These are phyloP conservation scores for Pagrus major DNA, from an alignment of 2,113 vertebrate genomes.

Conservation along the genomic window DNA sequence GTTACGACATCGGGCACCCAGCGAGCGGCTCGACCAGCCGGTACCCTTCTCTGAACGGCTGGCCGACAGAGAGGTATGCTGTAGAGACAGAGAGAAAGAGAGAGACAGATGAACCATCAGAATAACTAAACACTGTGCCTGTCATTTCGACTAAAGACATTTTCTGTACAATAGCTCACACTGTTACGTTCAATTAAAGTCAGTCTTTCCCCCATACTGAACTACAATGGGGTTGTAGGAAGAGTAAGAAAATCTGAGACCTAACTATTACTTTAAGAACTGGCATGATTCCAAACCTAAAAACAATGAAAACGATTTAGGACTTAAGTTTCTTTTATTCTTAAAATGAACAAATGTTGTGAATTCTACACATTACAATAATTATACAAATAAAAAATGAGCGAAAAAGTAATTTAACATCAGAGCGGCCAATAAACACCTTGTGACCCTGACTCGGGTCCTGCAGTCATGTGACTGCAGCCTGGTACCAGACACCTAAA, in stretches of 20 bases:
- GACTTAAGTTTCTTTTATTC: background rate
- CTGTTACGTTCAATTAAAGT: background rate
- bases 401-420: background rate
- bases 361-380: background rate
- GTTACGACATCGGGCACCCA: slow-evolving; percentile 92
- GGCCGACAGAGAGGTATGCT: slow-evolving; percentile 89
- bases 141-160: background rate
- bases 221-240: background rate
- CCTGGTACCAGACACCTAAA: slow-evolving; percentile 18
- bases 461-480: slow-evolving; percentile 7
- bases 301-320: background rate
- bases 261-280: background rate
- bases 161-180: no score
- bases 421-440: background rate
- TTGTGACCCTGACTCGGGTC: slow-evolving; percentile 12
- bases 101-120: background rate
- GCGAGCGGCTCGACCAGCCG: slow-evolving; percentile 90
- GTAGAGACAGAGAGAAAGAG: slow-evolving; percentile 49
- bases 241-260: background rate
- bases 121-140: background rate
- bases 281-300: background rate
- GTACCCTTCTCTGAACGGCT: slow-evolving; percentile 92
- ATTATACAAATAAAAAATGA: background rate
- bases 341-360: background rate
- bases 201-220: background rate